phyloP scores from a whole-genome alignment of 1,140 invertebrate genomes.

The Delia radicum region DNA sequence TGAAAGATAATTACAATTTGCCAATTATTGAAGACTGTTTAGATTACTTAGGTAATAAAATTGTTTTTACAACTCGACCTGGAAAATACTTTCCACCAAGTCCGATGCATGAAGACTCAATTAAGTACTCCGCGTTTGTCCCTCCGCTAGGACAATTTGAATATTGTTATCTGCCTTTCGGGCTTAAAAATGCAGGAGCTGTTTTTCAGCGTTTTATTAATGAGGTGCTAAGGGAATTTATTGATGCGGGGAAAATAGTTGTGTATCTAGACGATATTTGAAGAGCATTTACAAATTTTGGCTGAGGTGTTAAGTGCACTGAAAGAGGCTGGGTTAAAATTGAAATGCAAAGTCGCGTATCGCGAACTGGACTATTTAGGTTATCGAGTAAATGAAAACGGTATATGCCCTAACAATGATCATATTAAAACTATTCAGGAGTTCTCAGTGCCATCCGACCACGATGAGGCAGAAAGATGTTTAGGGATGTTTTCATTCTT shows the following conservation, averaged over 20 bases:
- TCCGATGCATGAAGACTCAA: background rate
- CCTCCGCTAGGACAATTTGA: background rate
- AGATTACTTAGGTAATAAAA: background rate
- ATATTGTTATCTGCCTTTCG: background rate
- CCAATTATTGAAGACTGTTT: background rate
- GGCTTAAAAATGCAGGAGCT: background rate
- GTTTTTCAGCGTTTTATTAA: background rate
- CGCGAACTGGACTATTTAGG: slow-evolving; percentile 1
- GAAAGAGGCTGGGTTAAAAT: background rate
- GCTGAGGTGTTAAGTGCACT: background rate
- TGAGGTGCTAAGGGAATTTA: background rate
- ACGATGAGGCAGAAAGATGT: background rate
- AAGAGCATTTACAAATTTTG: background rate
- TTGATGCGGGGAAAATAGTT: background rate
- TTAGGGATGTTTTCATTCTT: slow-evolving; percentile 11
- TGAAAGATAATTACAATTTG: background rate
- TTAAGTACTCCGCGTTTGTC: background rate
- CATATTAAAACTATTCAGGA: background rate
- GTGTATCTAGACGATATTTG: background rate
- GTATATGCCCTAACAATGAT: background rate
- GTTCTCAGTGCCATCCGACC: background rate
- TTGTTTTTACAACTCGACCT: background rate
- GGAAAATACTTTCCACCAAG: background rate
- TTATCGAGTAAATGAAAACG: background rate
- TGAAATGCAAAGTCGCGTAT: slow-evolving; percentile 11